Conservation (phyloP, 2,888 invertebrate genomes). For the Ethmia dodecea region DNA sequence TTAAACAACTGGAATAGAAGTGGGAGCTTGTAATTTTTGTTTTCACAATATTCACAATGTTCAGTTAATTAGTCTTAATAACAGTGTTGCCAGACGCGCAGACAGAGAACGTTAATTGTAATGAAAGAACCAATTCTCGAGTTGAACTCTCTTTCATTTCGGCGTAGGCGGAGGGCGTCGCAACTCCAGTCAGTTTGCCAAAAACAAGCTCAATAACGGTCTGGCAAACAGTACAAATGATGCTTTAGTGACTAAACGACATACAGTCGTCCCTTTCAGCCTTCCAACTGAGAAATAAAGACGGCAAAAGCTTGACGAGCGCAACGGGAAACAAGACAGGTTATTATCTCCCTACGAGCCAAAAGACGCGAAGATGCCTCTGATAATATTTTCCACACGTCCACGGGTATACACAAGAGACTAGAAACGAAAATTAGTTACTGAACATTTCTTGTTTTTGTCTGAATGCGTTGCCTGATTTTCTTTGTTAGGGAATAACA, state of each 20-base stretch:
- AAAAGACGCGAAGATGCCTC: conserved; percentile 62
- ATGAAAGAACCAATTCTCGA: conserved; percentile 67
- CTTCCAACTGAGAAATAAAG: conserved; percentile 30
- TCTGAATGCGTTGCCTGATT: conserved; percentile 68
- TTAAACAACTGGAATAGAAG: too few species aligned
- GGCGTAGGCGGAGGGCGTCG: conserved; percentile 52
- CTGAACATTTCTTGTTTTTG: conserved; percentile 69
- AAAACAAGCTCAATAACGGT: conserved; percentile 73
- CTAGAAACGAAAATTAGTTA: conserved; percentile 74
- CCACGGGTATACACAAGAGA: conserved; percentile 69
- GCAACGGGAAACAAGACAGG: conserved; percentile 68
- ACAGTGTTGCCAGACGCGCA: conserved; percentile 71
- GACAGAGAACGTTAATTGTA: conserved; percentile 65
- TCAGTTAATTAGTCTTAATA: conserved; percentile 71
- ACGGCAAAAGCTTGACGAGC: conserved; percentile 50
- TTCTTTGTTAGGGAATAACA: conserved; percentile 72
- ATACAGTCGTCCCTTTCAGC: conserved; percentile 41
- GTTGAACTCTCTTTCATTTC: conserved; percentile 62
- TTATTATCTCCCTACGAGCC: conserved; percentile 68
- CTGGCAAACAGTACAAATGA: conserved; percentile 73
- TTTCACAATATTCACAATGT: conserved; percentile 56
- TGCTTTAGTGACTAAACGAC: conserved; percentile 69
- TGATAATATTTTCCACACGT: conserved; percentile 72
- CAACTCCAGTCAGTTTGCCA: conserved; percentile 63
- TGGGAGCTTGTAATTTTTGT: too few species aligned